These are phyloP conservation scores for Metacarcinus magister DNA, from an alignment of 2,888 invertebrate genomes.

Conservation along the genomic window DNA sequence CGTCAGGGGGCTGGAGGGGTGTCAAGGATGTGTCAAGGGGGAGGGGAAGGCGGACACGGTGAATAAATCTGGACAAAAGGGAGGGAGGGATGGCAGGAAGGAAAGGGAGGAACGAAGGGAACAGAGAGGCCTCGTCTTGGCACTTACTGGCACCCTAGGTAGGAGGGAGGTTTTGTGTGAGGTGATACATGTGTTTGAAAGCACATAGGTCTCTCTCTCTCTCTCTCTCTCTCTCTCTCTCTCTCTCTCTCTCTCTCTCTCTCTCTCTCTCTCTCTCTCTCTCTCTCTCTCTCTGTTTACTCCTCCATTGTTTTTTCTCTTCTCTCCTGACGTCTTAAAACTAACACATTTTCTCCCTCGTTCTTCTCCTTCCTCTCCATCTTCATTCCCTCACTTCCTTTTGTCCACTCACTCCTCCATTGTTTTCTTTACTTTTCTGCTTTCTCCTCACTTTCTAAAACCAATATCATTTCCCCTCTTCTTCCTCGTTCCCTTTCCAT, in stretches of 20 bases:
- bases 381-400: background rate
- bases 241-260: constrained; percentile 26
- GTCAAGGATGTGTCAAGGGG: constrained; percentile 34
- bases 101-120: background rate
- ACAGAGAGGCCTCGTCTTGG: background rate
- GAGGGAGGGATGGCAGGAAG: background rate
- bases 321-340: constrained; percentile 16
- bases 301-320: background rate
- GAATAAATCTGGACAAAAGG: background rate
- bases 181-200: background rate
- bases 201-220: background rate
- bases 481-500: background rate
- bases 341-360: background rate
- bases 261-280: constrained; percentile 8
- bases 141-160: background rate
- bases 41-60: constrained; percentile 33
- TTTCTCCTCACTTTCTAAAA: background rate
- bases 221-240: constrained; percentile 30
- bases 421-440: no score
- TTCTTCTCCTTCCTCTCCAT: no score
- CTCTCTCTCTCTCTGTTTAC: no score
- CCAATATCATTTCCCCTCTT: background rate
- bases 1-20: background rate
- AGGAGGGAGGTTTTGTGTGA: constrained; percentile 12
- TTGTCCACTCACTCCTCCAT: background rate